phyloP scores from a whole-genome alignment of 2,113 vertebrate genomes.

The Tylochromis polylepis region DNA sequence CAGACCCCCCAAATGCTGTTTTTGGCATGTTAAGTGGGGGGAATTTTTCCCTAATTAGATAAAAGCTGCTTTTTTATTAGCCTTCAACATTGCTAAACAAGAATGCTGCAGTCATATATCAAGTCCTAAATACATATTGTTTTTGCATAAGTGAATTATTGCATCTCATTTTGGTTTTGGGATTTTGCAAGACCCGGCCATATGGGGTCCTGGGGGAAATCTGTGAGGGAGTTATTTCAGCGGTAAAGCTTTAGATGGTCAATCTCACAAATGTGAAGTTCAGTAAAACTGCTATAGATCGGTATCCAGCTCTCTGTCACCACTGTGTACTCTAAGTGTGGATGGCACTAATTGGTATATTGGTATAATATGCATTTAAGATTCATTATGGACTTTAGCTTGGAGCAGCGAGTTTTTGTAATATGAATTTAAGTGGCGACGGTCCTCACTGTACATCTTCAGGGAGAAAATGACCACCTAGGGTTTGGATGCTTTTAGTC shows the following conservation, averaged over 20 bases:
- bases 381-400: background rate
- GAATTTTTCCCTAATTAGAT: conserved; percentile 35
- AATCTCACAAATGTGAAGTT: background rate
- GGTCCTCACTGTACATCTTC: background rate
- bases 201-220: conserved; percentile 7
- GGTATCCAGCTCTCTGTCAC: conserved; percentile 1
- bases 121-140: conserved; percentile 32
- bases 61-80: conserved; percentile 32
- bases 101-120: conserved; percentile 24
- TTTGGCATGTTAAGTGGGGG: conserved; percentile 31
- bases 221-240: background rate
- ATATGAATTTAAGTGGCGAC: background rate
- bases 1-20: background rate
- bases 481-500: background rate
- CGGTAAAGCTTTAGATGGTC: background rate
- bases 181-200: conserved; percentile 20
- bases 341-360: background rate
- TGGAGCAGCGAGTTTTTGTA: background rate
- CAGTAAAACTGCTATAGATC: conserved; percentile 22
- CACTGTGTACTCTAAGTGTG: background rate
- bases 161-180: conserved; percentile 22
- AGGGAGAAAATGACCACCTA: background rate
- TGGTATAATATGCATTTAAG: background rate
- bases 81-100: conserved; percentile 35
- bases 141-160: conserved; percentile 35